Conservation (phyloP, 2,113 vertebrate species). For the Xenopus laevis region DNA sequence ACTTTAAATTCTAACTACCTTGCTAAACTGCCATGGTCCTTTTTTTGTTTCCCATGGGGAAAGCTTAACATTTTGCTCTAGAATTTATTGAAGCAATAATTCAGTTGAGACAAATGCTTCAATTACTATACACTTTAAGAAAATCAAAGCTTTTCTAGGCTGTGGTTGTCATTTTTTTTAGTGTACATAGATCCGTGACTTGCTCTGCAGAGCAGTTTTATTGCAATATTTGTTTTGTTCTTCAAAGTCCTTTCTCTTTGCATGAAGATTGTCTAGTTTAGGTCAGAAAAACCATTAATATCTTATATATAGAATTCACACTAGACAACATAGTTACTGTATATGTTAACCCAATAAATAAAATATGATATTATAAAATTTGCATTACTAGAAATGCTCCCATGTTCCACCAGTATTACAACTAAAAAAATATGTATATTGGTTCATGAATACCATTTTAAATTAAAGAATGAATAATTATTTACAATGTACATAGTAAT, state of each 20-base stretch:
- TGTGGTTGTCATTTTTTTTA: constrained; percentile 1
- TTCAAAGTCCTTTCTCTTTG: neutral
- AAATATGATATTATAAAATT: no score
- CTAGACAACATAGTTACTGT: neutral
- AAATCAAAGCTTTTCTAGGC: constrained; percentile 14
- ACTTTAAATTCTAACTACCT: constrained; percentile 11
- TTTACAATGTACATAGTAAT: no score
- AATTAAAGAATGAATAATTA: no score
- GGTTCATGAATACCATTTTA: no score
- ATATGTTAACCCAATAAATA: no score
- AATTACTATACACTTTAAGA: constrained; percentile 6
- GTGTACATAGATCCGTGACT: neutral
- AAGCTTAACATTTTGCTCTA: constrained; percentile 25
- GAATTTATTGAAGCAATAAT: constrained; percentile 14
- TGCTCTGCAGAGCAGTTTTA: neutral
- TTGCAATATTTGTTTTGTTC: neutral
- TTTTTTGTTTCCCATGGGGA: constrained; percentile 22
- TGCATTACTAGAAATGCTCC: no score
- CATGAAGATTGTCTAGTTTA: neutral
- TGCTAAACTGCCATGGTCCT: constrained; percentile 5
- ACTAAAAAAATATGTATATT: no score
- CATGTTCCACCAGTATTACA: no score
- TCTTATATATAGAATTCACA: neutral
- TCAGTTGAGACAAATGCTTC: constrained; percentile 3
- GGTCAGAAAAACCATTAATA: neutral